These are phyloP conservation scores for Oasisia sp. DNA, from an alignment of 2,888 invertebrate genomes.

Conservation along the genomic window DNA sequence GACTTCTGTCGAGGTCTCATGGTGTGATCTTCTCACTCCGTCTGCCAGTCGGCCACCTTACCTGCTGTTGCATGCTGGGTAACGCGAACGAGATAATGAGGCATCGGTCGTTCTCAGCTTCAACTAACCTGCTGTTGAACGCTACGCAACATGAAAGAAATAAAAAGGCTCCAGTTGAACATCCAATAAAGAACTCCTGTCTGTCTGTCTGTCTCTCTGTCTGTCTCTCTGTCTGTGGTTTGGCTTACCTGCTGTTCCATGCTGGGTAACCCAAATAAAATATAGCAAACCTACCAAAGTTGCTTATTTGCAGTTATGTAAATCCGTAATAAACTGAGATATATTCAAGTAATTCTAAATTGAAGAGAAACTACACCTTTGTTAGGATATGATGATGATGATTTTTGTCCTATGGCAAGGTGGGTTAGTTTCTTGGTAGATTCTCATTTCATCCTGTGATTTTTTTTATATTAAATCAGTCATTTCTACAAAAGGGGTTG, in stretches of 20 bases:
- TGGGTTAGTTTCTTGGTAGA: too few relatives aligned
- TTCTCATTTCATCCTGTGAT: neutral
- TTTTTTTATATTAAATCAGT: neutral
- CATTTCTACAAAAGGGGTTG: neutral
- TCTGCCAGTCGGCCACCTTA: neutral
- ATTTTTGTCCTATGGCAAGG: too few relatives aligned
- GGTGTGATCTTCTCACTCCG: neutral
- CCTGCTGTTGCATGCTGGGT: conserved; percentile 4
- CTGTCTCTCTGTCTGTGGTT: too few relatives aligned
- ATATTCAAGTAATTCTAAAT: too few relatives aligned
- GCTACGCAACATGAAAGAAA: neutral
- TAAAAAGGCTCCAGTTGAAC: neutral
- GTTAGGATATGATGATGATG: too few relatives aligned
- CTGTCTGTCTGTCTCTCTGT: too few relatives aligned
- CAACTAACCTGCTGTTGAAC: neutral
- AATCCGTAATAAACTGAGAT: too few relatives aligned
- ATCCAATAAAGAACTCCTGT: too few relatives aligned
- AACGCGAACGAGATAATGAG: neutral
- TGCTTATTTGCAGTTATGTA: neutral
- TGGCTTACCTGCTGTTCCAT: neutral
- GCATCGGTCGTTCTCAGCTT: too few relatives aligned
- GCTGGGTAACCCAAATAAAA: neutral
- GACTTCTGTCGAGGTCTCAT: neutral
- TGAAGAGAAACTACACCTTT: too few relatives aligned
- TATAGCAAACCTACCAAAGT: neutral